Percentiles rank a stretch among this genome's conserved stretches.
phyloP scores from a whole-genome alignment of 2,888 invertebrate genomes.

The Ennomos fuscantarius region DNA sequence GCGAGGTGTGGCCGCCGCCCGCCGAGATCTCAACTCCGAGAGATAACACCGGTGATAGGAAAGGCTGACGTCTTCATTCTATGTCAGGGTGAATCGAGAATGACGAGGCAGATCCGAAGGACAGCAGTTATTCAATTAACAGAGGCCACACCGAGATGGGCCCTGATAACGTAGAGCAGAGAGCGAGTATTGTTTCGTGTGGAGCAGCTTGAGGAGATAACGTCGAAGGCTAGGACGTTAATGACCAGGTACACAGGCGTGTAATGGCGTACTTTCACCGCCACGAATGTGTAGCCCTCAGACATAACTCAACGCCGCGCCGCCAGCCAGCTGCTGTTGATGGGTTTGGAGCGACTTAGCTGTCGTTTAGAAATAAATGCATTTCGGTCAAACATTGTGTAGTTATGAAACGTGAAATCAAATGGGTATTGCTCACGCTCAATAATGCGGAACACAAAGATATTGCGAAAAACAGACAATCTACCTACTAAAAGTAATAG shows the following conservation, averaged over 20 bases:
- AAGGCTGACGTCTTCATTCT: constrained; percentile 66
- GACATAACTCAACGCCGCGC: constrained; percentile 48
- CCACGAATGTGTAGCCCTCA: constrained; percentile 48
- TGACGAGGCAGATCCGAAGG: constrained; percentile 54
- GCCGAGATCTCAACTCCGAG: constrained; percentile 42
- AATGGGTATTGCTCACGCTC: constrained; percentile 9
- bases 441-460: constrained; percentile 16
- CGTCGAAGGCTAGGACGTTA: constrained; percentile 38
- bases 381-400: constrained; percentile 1
- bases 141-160: constrained; percentile 44
- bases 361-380: constrained; percentile 9
- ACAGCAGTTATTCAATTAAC: constrained; percentile 66
- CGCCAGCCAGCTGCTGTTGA: constrained; percentile 48
- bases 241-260: constrained; percentile 43
- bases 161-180: constrained; percentile 38
- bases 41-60: constrained; percentile 56
- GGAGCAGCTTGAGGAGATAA: constrained; percentile 38
- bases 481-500: not conserved
- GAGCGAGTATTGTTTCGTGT: constrained; percentile 35
- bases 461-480: constrained; percentile 11
- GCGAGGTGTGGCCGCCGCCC: constrained; percentile 56
- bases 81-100: constrained; percentile 55
- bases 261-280: constrained; percentile 57
- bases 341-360: constrained; percentile 36
- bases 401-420: not conserved